phyloP scores from a whole-genome alignment of 2,113 vertebrate species.

The Pimephales promelas region DNA sequence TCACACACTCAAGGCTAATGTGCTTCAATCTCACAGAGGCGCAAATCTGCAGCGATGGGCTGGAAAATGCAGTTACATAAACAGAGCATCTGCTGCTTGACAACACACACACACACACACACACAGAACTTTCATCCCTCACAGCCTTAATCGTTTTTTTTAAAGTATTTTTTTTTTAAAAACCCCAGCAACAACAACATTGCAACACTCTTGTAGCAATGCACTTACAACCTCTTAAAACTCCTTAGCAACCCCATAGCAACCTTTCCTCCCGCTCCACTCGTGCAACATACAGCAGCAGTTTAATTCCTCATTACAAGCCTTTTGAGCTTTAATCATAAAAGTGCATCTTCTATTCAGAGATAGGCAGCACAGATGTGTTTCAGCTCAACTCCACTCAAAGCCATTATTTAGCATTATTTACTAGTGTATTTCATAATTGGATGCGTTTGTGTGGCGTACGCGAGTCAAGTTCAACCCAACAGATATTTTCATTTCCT shows the following conservation, averaged over 20 bases:
- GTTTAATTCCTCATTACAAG: no score
- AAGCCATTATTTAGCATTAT: slow-evolving; percentile 2
- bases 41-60: background rate
- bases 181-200: no score
- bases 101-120: no score
- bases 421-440: background rate
- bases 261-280: no score
- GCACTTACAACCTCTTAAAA: no score
- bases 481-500: slow-evolving; percentile 35
- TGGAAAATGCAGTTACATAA: background rate
- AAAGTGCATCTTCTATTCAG: background rate
- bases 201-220: no score
- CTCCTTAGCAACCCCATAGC: no score
- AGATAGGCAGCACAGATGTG: background rate
- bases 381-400: background rate
- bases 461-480: background rate
- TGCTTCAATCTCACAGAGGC: background rate
- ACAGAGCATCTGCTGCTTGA: background rate
- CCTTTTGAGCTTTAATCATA: no score
- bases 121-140: no score
- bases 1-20: background rate
- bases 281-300: no score
- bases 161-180: no score
- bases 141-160: no score
- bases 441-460: background rate